phyloP scores from a whole-genome alignment of 2,113 vertebrate species.

The Dermatemys mawii region DNA sequence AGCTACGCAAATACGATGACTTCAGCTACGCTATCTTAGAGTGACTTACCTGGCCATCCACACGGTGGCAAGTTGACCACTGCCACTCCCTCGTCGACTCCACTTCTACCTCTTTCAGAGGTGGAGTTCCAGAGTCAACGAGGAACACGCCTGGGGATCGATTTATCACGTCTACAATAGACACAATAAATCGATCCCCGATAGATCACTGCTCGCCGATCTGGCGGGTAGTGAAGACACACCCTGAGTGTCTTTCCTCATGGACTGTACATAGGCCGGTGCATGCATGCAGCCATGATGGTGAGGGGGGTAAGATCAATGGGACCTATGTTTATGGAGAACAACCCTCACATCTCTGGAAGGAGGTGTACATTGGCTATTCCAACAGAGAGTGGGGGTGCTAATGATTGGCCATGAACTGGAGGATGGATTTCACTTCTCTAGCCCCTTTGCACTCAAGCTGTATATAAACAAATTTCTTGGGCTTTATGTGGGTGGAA shows the following conservation, averaged over 20 bases:
- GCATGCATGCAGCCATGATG: neutral
- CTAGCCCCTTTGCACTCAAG: neutral
- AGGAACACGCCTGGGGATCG: too few relatives aligned
- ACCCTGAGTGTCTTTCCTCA: neutral
- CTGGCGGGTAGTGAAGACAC: too few relatives aligned
- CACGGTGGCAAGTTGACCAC: too few relatives aligned
- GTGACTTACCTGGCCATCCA: too few relatives aligned
- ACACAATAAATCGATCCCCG: too few relatives aligned
- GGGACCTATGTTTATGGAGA: neutral
- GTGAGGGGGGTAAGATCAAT: neutral
- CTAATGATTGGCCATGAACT: neutral
- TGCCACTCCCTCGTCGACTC: too few relatives aligned
- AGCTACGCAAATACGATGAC: too few relatives aligned
- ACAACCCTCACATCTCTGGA: neutral
- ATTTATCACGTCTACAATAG: too few relatives aligned
- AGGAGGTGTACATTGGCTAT: neutral
- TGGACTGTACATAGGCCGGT: neutral
- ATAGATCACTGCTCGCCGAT: too few relatives aligned
- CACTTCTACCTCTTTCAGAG: too few relatives aligned
- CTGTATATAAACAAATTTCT: neutral
- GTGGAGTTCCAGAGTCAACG: too few relatives aligned
- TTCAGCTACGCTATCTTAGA: too few relatives aligned
- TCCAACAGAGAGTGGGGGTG: neutral
- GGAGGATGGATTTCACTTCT: neutral
- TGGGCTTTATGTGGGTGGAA: neutral